Percentiles rank a stretch among this genome's conserved stretches.
These are phyloP conservation scores for Corapipo altera DNA, from an alignment of 2,113 vertebrate genomes.

Conservation along the genomic window DNA sequence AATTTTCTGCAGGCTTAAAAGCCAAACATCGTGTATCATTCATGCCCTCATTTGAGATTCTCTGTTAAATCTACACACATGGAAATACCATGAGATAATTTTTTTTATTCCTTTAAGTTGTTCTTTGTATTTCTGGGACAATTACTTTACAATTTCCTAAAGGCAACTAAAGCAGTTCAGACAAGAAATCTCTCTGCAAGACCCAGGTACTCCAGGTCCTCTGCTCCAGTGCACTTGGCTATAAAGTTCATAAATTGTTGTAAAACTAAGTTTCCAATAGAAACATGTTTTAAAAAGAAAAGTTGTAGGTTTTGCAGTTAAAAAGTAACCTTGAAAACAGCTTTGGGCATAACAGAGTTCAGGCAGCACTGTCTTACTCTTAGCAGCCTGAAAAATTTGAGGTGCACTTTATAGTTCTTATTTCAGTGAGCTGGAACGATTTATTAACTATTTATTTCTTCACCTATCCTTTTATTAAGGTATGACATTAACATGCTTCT, in stretches of 20 bases:
- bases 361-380: not conserved
- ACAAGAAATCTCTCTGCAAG: not conserved
- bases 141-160: not conserved
- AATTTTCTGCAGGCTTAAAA: constrained; percentile 4
- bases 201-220: not conserved
- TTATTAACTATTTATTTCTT: not conserved
- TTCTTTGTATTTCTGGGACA: not conserved
- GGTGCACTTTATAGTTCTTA: not conserved
- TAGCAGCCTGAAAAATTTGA: not conserved
- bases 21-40: not conserved
- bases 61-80: not conserved
- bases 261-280: not conserved
- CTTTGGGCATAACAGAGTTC: not conserved
- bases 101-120: not conserved
- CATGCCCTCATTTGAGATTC: not conserved
- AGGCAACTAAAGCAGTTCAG: not conserved
- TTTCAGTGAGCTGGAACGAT: not conserved
- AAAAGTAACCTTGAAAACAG: not conserved
- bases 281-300: not conserved
- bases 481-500: not conserved
- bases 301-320: not conserved
- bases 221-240: not conserved
- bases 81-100: not conserved
- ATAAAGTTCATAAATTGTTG: not conserved
- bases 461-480: not conserved